These are phyloP conservation scores for Heterohyrax brucei DNA, from an alignment of 2,797 vertebrate genomes.

Conservation along the genomic window DNA sequence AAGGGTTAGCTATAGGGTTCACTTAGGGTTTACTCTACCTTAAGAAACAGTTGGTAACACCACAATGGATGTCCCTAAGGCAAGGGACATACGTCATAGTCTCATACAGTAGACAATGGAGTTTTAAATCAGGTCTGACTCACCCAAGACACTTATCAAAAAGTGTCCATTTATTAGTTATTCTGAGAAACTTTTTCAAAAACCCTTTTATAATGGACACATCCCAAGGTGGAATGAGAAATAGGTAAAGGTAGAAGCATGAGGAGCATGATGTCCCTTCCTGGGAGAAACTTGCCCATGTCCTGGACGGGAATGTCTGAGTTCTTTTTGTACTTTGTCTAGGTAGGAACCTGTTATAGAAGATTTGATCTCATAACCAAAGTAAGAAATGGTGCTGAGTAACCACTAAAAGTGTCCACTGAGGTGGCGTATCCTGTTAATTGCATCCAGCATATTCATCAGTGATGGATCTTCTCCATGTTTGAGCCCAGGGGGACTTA, in stretches of 20 bases:
- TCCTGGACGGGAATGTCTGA: neutral
- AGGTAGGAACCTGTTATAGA: neutral
- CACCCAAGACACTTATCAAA: conserved; percentile 32
- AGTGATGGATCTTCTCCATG: neutral
- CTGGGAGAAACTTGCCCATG: neutral
- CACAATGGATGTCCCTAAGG: neutral
- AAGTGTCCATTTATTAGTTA: neutral
- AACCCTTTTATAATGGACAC: neutral
- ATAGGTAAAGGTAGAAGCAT: neutral
- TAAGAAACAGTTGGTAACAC: conserved; percentile 31
- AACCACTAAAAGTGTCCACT: neutral
- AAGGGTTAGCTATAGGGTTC: neutral
- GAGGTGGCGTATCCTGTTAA: neutral
- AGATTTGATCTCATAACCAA: neutral
- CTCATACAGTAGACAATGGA: neutral
- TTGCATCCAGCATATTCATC: neutral
- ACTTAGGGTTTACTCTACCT: conserved; percentile 32
- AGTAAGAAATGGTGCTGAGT: neutral
- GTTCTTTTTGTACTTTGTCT: neutral
- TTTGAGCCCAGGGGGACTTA: neutral
- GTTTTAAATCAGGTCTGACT: conserved; percentile 21
- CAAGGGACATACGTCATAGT: neutral
- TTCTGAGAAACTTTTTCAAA: neutral
- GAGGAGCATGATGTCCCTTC: neutral
- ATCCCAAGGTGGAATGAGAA: neutral